Conservation (phyloP, 2,888 invertebrate species). For the Lycaena phlaeas region DNA sequence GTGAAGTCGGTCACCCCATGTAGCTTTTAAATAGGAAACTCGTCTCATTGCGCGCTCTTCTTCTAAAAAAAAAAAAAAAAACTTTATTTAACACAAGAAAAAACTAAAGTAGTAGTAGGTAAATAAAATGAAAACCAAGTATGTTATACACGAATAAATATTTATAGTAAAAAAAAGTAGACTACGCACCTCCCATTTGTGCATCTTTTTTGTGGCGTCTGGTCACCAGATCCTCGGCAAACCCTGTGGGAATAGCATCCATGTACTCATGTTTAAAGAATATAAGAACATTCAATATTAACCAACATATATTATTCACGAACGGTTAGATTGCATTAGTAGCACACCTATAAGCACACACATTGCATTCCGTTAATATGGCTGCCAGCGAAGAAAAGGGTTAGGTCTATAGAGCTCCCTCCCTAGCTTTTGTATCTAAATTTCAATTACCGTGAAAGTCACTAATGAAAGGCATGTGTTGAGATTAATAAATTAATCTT, state of each 20-base stretch:
- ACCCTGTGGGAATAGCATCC: constrained; percentile 40
- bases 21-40: constrained; percentile 95
- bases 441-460: background rate
- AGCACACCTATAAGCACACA: constrained; percentile 64
- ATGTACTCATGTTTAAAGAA: constrained; percentile 14
- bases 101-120: background rate
- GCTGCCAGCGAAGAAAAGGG: constrained; percentile 32
- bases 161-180: background rate
- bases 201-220: constrained; percentile 69
- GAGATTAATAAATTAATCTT: too few relatives aligned
- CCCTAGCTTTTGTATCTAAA: constrained; percentile 19
- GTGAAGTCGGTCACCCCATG: constrained; percentile 84
- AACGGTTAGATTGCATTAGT: constrained; percentile 46
- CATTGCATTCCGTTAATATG: constrained; percentile 49
- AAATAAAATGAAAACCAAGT: background rate
- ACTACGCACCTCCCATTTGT: constrained; percentile 60
- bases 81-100: background rate
- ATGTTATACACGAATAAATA: too few relatives aligned
- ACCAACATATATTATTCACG: constrained; percentile 34
- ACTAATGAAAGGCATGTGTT: too few relatives aligned
- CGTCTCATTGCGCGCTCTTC: constrained; percentile 91
- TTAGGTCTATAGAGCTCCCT: constrained; percentile 37
- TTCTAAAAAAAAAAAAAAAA: constrained; percentile 49
- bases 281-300: constrained; percentile 29
- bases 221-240: constrained; percentile 68